These are phyloP conservation scores for Nipponacmea schrenckii DNA, from an alignment of 2,888 invertebrate genomes.

Conservation along the genomic window DNA sequence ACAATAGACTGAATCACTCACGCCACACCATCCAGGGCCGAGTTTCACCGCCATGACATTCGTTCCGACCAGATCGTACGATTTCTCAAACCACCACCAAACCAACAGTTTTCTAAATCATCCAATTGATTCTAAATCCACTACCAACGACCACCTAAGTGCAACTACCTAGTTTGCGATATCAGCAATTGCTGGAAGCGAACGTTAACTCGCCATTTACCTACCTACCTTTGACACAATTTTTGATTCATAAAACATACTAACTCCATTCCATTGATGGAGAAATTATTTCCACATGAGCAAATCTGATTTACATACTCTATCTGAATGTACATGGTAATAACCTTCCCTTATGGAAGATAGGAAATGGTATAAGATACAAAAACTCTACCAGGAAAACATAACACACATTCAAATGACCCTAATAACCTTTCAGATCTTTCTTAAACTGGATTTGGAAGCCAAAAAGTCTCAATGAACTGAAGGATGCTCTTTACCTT, in stretches of 20 bases:
- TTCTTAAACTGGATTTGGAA: constrained; percentile 24
- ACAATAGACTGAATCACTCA: too few relatives aligned
- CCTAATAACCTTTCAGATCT: constrained; percentile 26
- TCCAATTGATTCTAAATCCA: too few relatives aligned
- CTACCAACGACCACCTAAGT: too few relatives aligned
- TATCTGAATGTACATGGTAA: constrained; percentile 21
- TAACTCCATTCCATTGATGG: constrained; percentile 19
- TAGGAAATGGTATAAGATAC: constrained; percentile 25
- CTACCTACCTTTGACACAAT: too few relatives aligned
- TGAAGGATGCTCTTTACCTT: constrained; percentile 21
- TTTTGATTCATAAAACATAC: constrained; percentile 15
- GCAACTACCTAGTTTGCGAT: too few relatives aligned
- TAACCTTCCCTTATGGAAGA: constrained; percentile 16
- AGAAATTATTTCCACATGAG: constrained; percentile 23
- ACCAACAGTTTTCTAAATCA: too few relatives aligned
- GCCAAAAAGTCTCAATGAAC: constrained; percentile 10
- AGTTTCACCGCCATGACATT: too few relatives aligned
- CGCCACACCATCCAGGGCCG: too few relatives aligned
- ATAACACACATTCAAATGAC: constrained; percentile 28
- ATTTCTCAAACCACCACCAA: too few relatives aligned
- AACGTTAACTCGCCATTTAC: too few relatives aligned
- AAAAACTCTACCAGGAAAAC: constrained; percentile 27
- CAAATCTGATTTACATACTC: constrained; percentile 23
- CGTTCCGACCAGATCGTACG: too few relatives aligned
- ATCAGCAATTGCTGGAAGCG: too few relatives aligned